Evolutionary conservation across 2,888 invertebrate species (phyloP), one percentile per base, ranked within the genome.

Genomic region (Lasioglossum calceatum): DNA sequence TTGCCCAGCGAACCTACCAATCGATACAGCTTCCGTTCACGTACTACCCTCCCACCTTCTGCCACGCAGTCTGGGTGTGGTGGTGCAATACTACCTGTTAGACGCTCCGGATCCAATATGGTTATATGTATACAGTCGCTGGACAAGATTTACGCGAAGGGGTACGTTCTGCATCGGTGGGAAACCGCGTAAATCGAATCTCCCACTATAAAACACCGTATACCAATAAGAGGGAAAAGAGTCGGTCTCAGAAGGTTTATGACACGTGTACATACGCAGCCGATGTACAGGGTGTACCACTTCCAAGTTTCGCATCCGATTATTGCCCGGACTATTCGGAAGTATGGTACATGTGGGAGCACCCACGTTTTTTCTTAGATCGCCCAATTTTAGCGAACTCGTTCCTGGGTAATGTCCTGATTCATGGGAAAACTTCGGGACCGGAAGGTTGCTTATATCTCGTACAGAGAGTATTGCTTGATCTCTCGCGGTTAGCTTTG

Each of bases 11-110:
- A 93, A 93, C 91, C 93, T 88, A 92, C 92, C 93, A 94, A 95
- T 95, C 95, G 93, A 95, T 95, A 95, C 94, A 95, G 95, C 94
- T 92, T 94, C 93, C 92, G 93, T 91, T 90, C 82, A 79, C 92
- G 86, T 90, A 89, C 90, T 90, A 86, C 86, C 82, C 85, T 85
- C 84, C 88, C 82, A 36, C 67, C 67, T 36, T 14, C 19, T 32
- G 19, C 67, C 32, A 19, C 36, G 67, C 67, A 36, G 85, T 85
- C 83, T 79, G 88, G 85, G 86, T 87, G 87, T 84, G 79, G 85
- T 82, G 61, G 73, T 74, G 58, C 54, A n/a, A 50, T 76, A 87
- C 85, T 89, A 89, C 88, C 89, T 87, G 89, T 85, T 89, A 85
- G 88, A 85, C 74, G 70, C 42, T 74, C 82, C 70, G 50, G 61